These are phyloP conservation scores for Tyto alba DNA, from an alignment of 2,113 vertebrate genomes.

Conservation along the genomic window DNA sequence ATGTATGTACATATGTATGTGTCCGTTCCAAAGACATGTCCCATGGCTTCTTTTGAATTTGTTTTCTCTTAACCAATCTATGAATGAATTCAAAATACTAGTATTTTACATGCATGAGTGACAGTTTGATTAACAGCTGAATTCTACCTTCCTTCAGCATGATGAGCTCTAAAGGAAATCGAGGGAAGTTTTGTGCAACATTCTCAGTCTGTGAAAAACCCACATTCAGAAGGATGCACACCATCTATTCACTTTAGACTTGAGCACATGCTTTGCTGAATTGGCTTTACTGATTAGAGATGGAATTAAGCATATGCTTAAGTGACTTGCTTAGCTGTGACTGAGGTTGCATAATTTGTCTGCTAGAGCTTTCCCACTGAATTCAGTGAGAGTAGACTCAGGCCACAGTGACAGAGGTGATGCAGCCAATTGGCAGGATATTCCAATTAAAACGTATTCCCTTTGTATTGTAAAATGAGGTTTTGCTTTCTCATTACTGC, in stretches of 20 bases:
- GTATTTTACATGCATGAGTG: background rate
- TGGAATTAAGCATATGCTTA: background rate
- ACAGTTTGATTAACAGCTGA: background rate
- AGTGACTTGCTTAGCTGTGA: constrained; percentile 14
- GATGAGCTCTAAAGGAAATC: background rate
- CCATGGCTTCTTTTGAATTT: background rate
- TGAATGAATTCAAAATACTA: background rate
- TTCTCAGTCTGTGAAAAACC: background rate
- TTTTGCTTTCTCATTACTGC: background rate
- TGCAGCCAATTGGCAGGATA: background rate
- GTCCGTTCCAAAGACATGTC: background rate
- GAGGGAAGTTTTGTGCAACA: background rate
- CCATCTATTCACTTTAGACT: background rate
- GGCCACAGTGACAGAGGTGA: background rate
- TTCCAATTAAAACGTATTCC: background rate
- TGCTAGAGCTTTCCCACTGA: background rate
- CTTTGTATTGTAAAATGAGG: background rate
- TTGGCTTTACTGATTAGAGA: background rate
- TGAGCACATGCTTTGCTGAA: background rate
- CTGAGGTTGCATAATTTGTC: background rate
- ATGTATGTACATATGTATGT: background rate
- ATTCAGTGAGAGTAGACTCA: background rate
- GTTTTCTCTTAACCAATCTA: background rate
- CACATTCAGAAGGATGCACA: background rate
- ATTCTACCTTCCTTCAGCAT: background rate